phyloP scores from a whole-genome alignment of 2,888 invertebrate genomes.

The Leptothorax acervorum region DNA sequence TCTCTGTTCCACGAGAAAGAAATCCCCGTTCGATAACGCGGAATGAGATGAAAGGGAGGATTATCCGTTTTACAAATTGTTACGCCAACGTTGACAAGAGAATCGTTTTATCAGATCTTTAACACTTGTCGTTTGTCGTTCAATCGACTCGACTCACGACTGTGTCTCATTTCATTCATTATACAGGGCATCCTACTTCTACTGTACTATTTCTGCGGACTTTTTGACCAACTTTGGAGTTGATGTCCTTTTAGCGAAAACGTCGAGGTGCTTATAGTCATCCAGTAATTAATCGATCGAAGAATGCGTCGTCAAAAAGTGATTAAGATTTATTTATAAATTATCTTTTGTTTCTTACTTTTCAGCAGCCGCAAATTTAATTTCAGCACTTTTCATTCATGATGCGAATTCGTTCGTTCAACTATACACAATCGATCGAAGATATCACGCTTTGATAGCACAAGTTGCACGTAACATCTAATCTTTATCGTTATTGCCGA shows the following conservation, averaged over 20 bases:
- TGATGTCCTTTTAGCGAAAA: background rate
- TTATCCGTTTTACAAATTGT: conserved; percentile 42
- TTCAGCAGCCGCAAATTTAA: background rate
- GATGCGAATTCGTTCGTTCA: background rate
- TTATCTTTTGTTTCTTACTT: background rate
- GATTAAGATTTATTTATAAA: background rate
- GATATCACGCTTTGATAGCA: background rate
- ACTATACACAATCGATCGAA: background rate
- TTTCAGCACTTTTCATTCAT: background rate
- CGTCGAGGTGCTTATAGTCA: background rate
- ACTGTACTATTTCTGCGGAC: too few relatives aligned
- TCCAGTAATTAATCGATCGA: background rate
- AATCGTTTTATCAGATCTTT: conserved; percentile 5
- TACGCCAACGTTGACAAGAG: conserved; percentile 14
- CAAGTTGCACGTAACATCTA: conserved; percentile 20
- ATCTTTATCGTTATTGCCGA: conserved; percentile 17
- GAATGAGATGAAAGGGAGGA: conserved; percentile 11
- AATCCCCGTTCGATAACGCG: background rate
- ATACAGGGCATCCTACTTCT: background rate
- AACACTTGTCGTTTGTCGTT: background rate
- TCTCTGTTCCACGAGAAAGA: conserved; percentile 9
- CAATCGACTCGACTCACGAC: conserved; percentile 10
- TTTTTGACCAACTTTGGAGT: background rate
- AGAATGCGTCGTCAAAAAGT: background rate
- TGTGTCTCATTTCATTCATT: conserved; percentile 2